Conservation (phyloP, 2,888 invertebrate genomes). For the Drosophila sordidapex region DNA sequence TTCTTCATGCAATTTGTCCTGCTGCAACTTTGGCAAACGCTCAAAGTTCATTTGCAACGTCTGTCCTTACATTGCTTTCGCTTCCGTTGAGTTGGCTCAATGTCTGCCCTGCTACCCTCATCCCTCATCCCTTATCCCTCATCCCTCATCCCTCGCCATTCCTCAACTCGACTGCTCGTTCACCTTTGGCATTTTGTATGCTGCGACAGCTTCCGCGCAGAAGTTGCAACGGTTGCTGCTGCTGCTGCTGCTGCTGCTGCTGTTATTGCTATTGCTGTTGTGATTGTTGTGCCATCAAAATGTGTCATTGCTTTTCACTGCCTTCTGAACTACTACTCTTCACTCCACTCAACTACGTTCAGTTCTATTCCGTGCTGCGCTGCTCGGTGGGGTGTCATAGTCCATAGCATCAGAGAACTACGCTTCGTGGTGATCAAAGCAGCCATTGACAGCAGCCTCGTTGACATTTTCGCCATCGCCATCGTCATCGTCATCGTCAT, state of each 20-base stretch:
- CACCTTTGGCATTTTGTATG: slow-evolving; percentile 62
- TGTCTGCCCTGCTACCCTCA: neutral
- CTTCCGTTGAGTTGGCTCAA: slow-evolving; percentile 43
- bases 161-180: slow-evolving; percentile 27
- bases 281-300: slow-evolving; percentile 63
- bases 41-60: slow-evolving; percentile 30
- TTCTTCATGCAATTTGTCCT: neutral
- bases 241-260: slow-evolving; percentile 3
- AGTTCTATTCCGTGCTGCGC: neutral
- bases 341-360: neutral
- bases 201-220: slow-evolving; percentile 50
- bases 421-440: slow-evolving; percentile 33
- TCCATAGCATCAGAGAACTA: slow-evolving; percentile 17
- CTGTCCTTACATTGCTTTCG: slow-evolving; percentile 9
- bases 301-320: slow-evolving; percentile 54
- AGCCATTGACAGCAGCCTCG: slow-evolving; percentile 41
- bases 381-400: slow-evolving; percentile 23
- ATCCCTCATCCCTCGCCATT: neutral
- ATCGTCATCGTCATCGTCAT: slow-evolving; percentile 24
- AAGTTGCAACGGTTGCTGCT: slow-evolving; percentile 22
- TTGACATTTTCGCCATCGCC: slow-evolving; percentile 13
- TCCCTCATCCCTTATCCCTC: neutral
- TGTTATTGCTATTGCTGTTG: slow-evolving; percentile 33
- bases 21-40: slow-evolving; percentile 8
- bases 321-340: neutral